Evolutionary conservation across 1,140 invertebrate species (phyloP).

Genomic region (Chrysomallon squamiferum): DNA sequence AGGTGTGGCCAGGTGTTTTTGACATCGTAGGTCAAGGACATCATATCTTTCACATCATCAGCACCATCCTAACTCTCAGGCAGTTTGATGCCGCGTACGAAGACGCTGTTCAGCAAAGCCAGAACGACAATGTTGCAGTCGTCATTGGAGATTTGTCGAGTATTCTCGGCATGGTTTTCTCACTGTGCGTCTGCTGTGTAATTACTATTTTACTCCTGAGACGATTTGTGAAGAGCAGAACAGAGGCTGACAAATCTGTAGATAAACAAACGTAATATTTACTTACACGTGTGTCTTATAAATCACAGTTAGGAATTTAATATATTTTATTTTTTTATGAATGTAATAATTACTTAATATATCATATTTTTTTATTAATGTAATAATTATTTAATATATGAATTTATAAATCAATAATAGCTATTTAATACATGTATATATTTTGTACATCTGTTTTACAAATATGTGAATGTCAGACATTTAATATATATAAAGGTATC

Average conservation of each 20-base stretch:
- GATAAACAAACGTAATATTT: no score
- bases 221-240: neutral
- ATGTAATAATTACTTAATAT: no score
- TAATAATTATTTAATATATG: no score
- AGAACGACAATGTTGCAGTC: neutral
- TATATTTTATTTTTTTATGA: no score
- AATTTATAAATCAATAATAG: no score
- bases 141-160: neutral
- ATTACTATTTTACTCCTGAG: neutral
- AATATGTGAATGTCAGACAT: no score
- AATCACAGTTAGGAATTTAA: no score
- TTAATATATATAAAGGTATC: no score
- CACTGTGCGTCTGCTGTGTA: neutral
- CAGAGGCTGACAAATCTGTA: neutral
- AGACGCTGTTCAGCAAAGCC: slow-evolving; percentile 10
- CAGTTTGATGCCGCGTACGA: slow-evolving; percentile 48
- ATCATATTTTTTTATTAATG: no score
- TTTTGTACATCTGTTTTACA: no score
- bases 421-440: no score
- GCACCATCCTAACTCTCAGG: slow-evolving; percentile 44
- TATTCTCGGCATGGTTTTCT: neutral
- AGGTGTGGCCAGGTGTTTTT: slow-evolving; percentile 60
- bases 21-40: slow-evolving; percentile 64
- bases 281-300: no score
- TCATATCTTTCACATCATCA: slow-evolving; percentile 60